Conservation (phyloP, 2,888 invertebrate genomes). For the Rhimphoctona megacephalus region DNA sequence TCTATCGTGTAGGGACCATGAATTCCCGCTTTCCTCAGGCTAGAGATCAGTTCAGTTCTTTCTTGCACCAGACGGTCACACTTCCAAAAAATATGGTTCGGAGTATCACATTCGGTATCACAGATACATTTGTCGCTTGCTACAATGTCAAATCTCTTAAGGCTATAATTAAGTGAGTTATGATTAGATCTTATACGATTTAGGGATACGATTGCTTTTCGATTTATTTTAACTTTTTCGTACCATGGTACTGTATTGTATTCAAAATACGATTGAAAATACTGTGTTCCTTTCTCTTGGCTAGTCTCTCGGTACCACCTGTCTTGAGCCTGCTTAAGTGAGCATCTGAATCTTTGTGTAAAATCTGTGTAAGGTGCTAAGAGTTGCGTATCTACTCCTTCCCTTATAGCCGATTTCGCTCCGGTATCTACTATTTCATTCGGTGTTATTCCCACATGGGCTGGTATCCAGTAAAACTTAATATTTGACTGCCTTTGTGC, state of each 20-base stretch:
- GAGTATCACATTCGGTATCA: background rate
- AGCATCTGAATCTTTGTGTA: background rate
- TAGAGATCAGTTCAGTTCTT: background rate
- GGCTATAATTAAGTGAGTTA: constrained; percentile 29
- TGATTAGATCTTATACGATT: constrained; percentile 40
- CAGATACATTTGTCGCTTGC: background rate
- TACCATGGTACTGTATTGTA: constrained; percentile 33
- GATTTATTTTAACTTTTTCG: background rate
- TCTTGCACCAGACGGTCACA: background rate
- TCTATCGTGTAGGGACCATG: background rate
- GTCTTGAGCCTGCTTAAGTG: background rate
- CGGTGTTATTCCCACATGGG: constrained; percentile 26
- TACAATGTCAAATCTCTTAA: constrained; percentile 23
- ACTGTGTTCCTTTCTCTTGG: background rate
- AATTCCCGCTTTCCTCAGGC: background rate
- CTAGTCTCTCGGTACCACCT: constrained; percentile 7
- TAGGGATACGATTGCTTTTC: constrained; percentile 21
- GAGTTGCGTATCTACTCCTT: background rate
- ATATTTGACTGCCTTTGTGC: background rate
- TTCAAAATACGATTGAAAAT: constrained; percentile 3
- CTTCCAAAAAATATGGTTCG: constrained; percentile 28
- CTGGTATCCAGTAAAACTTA: constrained; percentile 49
- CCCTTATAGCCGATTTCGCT: background rate
- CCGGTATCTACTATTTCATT: constrained; percentile 36
- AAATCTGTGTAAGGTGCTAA: background rate